Percentiles rank a stretch among this genome's conserved stretches.
Conservation (phyloP, 2,888 invertebrate genomes). For the Idaea biselata region DNA sequence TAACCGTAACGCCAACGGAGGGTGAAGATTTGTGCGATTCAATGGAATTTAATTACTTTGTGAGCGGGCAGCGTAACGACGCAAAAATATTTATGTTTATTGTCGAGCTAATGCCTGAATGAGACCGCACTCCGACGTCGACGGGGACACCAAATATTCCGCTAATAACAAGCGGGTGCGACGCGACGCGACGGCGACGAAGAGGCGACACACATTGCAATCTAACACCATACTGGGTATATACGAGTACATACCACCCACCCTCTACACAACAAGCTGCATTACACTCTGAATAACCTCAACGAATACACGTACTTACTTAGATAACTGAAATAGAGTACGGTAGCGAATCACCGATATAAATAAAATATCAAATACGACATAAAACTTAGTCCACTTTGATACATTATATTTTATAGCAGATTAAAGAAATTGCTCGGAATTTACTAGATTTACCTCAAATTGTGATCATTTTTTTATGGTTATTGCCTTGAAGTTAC, state of each 20-base stretch:
- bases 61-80: conserved; percentile 65
- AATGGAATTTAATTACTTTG: conserved; percentile 78
- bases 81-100: conserved; percentile 80
- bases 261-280: neutral
- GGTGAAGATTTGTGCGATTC: conserved; percentile 76
- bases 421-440: neutral
- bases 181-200: conserved; percentile 20
- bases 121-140: conserved; percentile 58
- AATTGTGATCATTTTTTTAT: neutral
- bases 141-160: conserved; percentile 32
- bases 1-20: conserved; percentile 44
- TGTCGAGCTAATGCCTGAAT: conserved; percentile 67
- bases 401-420: conserved; percentile 1
- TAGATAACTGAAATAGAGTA: neutral
- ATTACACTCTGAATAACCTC: neutral
- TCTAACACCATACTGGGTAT: conserved; percentile 7
- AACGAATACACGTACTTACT: neutral
- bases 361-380: neutral
- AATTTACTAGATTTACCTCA: neutral
- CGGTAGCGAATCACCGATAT: neutral
- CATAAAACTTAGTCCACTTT: neutral
- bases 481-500: neutral
- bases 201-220: conserved; percentile 18
- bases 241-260: neutral
- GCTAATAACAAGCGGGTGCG: conserved; percentile 22